Evolutionary conservation across 2,113 vertebrate species (phyloP).

Genomic region (Leucosticte australis): DNA sequence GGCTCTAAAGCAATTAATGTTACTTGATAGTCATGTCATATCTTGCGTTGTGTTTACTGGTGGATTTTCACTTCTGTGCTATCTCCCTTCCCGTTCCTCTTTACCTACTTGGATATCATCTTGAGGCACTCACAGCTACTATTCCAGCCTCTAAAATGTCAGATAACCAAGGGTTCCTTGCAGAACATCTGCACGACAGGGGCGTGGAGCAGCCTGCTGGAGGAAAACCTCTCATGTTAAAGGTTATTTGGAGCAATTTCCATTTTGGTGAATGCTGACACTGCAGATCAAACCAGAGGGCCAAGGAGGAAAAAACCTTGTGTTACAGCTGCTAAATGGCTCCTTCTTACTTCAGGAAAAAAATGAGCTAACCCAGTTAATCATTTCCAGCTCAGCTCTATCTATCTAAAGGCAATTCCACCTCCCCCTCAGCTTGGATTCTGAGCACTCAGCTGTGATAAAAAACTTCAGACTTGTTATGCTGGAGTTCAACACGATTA

Average conservation of each 20-base stretch:
- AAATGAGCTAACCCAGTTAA: slow-evolving; percentile 73
- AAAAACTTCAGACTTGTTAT: slow-evolving; percentile 13
- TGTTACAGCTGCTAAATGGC: slow-evolving; percentile 72
- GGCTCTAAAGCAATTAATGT: slow-evolving; percentile 37
- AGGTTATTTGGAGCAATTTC: slow-evolving; percentile 78
- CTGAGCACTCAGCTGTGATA: background rate
- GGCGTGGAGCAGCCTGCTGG: slow-evolving; percentile 52
- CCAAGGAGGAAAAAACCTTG: slow-evolving; percentile 61
- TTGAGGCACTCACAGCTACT: slow-evolving; percentile 69
- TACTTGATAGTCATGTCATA: slow-evolving; percentile 46
- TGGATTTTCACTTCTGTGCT: background rate
- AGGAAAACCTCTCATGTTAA: slow-evolving; percentile 40
- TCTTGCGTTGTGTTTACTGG: slow-evolving; percentile 34
- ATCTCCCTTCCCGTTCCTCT: slow-evolving; percentile 21
- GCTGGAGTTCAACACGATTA: background rate
- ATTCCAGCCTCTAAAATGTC: slow-evolving; percentile 66
- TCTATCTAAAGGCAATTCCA: slow-evolving; percentile 37
- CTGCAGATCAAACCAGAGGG: slow-evolving; percentile 75
- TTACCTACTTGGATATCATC: slow-evolving; percentile 40
- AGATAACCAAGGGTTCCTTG: slow-evolving; percentile 79
- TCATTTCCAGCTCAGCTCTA: slow-evolving; percentile 66
- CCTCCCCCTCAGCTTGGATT: background rate
- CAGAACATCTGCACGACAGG: slow-evolving; percentile 75
- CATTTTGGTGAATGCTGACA: slow-evolving; percentile 80
- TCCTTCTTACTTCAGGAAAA: slow-evolving; percentile 66